Evolutionary conservation across 2,113 vertebrate species (phyloP).

Genomic region (Dasypus novemcinctus): DNA sequence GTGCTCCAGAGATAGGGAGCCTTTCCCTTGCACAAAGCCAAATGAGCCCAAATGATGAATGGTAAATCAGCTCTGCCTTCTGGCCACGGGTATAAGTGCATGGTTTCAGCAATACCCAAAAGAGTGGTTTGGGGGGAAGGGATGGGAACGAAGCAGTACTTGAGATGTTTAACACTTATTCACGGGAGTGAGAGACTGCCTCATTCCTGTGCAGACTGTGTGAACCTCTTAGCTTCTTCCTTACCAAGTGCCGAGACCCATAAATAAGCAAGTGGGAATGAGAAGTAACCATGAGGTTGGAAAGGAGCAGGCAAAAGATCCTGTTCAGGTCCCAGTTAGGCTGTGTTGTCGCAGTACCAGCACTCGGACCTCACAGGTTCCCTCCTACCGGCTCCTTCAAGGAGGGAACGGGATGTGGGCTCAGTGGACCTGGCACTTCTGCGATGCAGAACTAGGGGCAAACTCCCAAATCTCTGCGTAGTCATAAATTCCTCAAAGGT

Average conservation of each 20-base stretch:
- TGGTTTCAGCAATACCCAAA: background rate
- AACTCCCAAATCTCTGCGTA: constrained; percentile 34
- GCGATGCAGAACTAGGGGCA: background rate
- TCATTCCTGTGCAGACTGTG: background rate
- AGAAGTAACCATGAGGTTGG: background rate
- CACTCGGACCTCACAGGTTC: background rate
- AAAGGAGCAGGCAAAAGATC: background rate
- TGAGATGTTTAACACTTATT: background rate
- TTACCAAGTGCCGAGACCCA: background rate
- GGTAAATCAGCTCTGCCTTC: background rate
- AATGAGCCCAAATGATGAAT: background rate
- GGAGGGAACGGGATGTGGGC: background rate
- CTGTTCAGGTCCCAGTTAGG: background rate
- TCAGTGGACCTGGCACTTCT: background rate
- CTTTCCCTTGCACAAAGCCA: background rate
- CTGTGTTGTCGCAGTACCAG: background rate
- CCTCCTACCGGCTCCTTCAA: background rate
- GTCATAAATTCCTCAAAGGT: background rate
- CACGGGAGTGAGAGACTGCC: background rate
- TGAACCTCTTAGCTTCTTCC: background rate
- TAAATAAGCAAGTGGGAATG: constrained; percentile 55
- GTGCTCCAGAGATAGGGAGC: background rate
- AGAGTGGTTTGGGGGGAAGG: background rate
- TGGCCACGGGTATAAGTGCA: background rate
- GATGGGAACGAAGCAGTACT: too few relatives aligned